Evolutionary conservation across 2,888 invertebrate species (phyloP).

Genomic region (Stictocephala bisonia): DNA sequence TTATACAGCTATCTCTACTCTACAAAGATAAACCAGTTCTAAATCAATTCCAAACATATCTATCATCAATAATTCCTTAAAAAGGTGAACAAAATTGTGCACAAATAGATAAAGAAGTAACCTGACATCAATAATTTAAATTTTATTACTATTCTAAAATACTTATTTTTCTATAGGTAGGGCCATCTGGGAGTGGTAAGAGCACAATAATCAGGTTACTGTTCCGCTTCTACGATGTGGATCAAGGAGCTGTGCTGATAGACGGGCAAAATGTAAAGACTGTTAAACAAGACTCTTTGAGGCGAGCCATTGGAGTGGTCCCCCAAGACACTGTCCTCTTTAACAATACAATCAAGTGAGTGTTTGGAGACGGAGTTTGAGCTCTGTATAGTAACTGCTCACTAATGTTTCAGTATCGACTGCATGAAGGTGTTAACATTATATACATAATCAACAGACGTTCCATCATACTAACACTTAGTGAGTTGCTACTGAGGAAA

Average conservation of each 20-base stretch:
- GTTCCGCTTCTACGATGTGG: slow-evolving; percentile 96
- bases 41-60: no score
- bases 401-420: not conserved
- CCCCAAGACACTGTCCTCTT: slow-evolving; percentile 98
- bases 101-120: no score
- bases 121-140: no score
- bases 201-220: slow-evolving; percentile 95
- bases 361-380: slow-evolving; percentile 29
- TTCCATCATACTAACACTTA: no score
- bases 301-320: slow-evolving; percentile 91
- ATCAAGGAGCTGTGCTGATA: slow-evolving; percentile 85
- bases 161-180: slow-evolving; percentile 70
- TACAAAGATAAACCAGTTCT: no score
- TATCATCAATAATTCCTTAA: no score
- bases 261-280: slow-evolving; percentile 91
- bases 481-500: no score
- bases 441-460: no score
- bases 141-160: not conserved
- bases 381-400: no score
- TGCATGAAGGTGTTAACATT: no score
- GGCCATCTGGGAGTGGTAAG: slow-evolving; percentile 93
- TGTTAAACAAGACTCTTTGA: slow-evolving; percentile 85
- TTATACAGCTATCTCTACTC: no score
- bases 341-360: slow-evolving; percentile 86
- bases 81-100: no score